Evolutionary conservation across 2,888 invertebrate genomes (phyloP), one percentile per base, ranked within the genome.

Genomic region (Caenorhabditis japonica): DNA sequence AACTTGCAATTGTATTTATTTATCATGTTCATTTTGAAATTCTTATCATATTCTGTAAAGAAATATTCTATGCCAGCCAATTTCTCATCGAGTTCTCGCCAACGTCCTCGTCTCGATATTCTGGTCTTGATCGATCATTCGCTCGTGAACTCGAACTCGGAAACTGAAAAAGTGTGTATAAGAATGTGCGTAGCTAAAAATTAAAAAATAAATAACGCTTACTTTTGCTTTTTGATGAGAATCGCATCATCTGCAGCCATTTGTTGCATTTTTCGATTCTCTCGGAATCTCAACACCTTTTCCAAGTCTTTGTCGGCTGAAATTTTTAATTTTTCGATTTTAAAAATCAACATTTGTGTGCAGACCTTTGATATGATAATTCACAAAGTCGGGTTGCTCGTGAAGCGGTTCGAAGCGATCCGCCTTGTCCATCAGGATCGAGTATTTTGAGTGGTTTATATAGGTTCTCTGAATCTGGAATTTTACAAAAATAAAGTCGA

Each of bases 191-290:
- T 21, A n/a, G 17, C 17, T 38, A 12, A 5, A 21, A 17, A 47
- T 1, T 23, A 12, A 21, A 8, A 25, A 13, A 8, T 13, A 0
- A 34, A 3, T 23, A 21, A 3, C 3, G 4, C 60, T 58, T 27
- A 72, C 71, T 64, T 72, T 33, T 64, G 71, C 30, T 52, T 52
- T n/a, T 25, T 27, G 4, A 72, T 49, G 3, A 64, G 21, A 23
- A 47, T 4, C 10, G 25, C 58, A 33, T 59, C 59, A 19, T 51
- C 58, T 7, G 27, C 33, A 8, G 71, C 59, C 19, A 46, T 47
- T 36, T 59, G 58, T 4, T 52, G 47, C 53, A 64, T 72, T 41
- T 53, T 53, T 1, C 34, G 62, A 51, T 47, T 47, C n/a, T 72
- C 71, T 0, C 58, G 58, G 15, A 61, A 52, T n/a, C 41, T 36